Base-by-base conservation (phyloP, 2,113 vertebrate species). In the Tachuris rubrigastra region DNA sequence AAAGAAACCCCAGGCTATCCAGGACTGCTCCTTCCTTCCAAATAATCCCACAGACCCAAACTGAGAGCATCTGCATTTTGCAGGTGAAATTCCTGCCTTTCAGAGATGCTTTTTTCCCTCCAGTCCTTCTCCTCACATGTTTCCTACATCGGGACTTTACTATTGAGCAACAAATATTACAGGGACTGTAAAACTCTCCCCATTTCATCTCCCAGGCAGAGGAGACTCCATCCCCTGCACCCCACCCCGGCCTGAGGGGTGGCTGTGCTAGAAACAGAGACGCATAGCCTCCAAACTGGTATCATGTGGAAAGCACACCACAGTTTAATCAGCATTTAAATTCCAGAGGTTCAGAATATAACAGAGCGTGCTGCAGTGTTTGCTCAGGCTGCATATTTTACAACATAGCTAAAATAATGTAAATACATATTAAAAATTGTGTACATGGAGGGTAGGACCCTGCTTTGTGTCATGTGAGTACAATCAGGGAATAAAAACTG, bases 241-340 rank as follows among this genome's bases (percentile, higher is more conserved):
- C 21, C 12, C 65, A 35, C 10, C n/a, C n/a, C n/a, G n/a, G n/a
- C 27, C 72, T 30, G 24, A 52, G 60, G 6, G 6, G 14, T 3
- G 14, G n/a, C 22, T 75, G 16, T 35, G 20, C 42, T 22, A 21
- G 2, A 24, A 46, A 28, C 9, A 82, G 33, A 33, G 17, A 24
- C 3, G 8, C 10, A 1, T 4, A 46, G 44, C 58, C 73, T 41
- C 31, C 1, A 0, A 8, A 74, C 18, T 35, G 10, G 44, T 39
- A n/a, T 50, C 2, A 0, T 1, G 0, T 11, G 41, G 28, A 92
- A 75, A 59, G 10, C 59, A 46, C 9, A 9, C 5, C 1, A 1
- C 69, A 20, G 4, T 75, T 58, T 16, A 56, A 90, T 69, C 13
- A 79, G 17, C 53, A 73, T 41, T 85, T 46, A 25, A 76, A 76